Evolutionary conservation across 23 tunicate species (phyloP).

Genomic region (Clavelina lepadiformis): DNA sequence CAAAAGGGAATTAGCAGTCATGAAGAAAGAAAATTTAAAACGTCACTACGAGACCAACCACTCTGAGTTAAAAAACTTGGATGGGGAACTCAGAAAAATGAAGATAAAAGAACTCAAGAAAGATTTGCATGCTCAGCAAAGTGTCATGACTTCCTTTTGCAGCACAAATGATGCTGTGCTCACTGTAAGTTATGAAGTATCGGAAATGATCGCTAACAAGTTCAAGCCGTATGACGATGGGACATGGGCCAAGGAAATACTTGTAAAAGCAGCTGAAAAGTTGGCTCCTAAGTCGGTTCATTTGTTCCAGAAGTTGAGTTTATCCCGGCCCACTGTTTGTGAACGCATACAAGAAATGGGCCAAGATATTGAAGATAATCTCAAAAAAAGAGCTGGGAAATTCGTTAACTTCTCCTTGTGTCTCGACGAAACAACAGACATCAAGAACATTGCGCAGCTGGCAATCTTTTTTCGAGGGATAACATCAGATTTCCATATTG

Average conservation of each 20-base stretch:
- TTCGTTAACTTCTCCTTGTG: conserved; percentile 26
- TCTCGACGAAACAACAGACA: conserved; percentile 58
- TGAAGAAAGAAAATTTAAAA: conserved; percentile 21
- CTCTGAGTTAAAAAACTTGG: conserved; percentile 13
- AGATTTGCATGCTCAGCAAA: conserved; percentile 7
- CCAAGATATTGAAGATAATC: neutral
- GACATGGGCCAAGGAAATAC: conserved; percentile 5
- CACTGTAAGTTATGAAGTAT: conserved; percentile 18
- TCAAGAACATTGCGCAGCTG: conserved; percentile 3
- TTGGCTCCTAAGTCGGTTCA: conserved; percentile 22
- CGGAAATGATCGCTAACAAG: conserved; percentile 23
- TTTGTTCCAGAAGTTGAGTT: conserved; percentile 10
- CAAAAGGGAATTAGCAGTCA: neutral
- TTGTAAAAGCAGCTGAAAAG: conserved; percentile 23
- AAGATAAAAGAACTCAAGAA: neutral
- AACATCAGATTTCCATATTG: conserved; percentile 6
- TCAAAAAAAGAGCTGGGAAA: conserved; percentile 2
- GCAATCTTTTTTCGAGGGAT: neutral
- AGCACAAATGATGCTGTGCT: conserved; percentile 13
- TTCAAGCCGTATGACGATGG: neutral
- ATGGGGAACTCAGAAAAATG: conserved; percentile 14
- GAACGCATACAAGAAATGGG: conserved; percentile 11
- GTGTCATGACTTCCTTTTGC: conserved; percentile 25
- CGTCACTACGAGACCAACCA: conserved; percentile 27
- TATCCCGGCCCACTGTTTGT: conserved; percentile 8